Evolutionary conservation across 2,113 vertebrate species (phyloP), one percentile per base, ranked within the genome.

Genomic region (Vulpes lagopus): DNA sequence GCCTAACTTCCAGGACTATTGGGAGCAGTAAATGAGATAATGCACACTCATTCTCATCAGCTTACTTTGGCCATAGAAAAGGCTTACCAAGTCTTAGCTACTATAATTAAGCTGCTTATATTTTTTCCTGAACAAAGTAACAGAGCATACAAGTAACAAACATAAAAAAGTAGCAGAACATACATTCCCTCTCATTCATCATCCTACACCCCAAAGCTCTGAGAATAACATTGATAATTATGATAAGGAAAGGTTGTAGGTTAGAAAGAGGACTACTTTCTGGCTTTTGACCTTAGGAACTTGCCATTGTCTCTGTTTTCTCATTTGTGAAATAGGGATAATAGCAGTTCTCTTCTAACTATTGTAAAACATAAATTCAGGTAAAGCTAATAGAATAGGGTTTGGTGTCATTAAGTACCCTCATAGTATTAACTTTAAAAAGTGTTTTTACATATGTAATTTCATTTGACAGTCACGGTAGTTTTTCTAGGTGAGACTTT

Each of bases 271-370:
- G 38, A 87, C 5, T 1, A 60, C 22, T 89, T 85, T 43, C 11
- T 80, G 12, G 30, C 10, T 65, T 80, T 85, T 81, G 32, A 85
- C 38, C 27, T 74, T 85, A 85, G 16, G 78, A 85, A 73, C 2
- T 35, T 96, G 6, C 49, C 16, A n/a, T 32, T 81, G 65, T 8
- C 51, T 91, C 55, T 67, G 23, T 85, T 74, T 92, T 80, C 20
- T 92, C 23, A 78, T 78, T n/a, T 95, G 12, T 96, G 90, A 91
- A 79, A 20, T 32, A 87, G 27, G 12, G 27, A 79, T 49, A 71
- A 71, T 11, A 65, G 11, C 11, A 55, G 15, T 60, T 60, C 79
- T n/a, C 43, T 86, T 43, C 32, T 71, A 69, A 78, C 14, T 85
- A 73, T 65, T 17, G 0, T 67, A 60, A 89, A 85, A 16, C 57